Base-by-base conservation (phyloP, 2,888 invertebrate genomes). In the Amblyjoppa proteus region DNA sequence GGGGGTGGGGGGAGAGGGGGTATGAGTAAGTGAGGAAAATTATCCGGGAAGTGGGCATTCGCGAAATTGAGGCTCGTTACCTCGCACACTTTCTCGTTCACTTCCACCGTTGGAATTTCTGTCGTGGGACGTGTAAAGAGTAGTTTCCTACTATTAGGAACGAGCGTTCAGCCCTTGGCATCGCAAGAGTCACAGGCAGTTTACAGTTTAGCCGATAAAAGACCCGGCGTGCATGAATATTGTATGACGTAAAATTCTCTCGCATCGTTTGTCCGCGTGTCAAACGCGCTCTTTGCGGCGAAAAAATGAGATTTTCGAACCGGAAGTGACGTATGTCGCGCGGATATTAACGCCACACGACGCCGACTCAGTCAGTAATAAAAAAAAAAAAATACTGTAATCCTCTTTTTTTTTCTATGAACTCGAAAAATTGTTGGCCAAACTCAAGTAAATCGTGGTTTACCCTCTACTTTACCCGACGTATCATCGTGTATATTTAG, bases 41-140 rank as follows among this genome's bases (percentile, higher is more conserved):
- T 83, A 75, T 80, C 56, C 73, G 77, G 77, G 51, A 83, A 81
- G 71, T 69, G 58, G 77, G 71, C 68, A 84, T 78, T 51, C 73
- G 74, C 45, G 41, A 86, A 81, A 86, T 86, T 69, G 73, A 74
- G 69, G 77, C 86, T 81, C 83, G 86, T 86, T 86, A 86, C 61
- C 38, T 51, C 68, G 13, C 69, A 45, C 34, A 28, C 56, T 31
- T 28, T 64, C 69, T 70, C 69, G 9, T 73, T 81, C 78, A n/a
- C 81, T 64, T 64, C 58, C 25, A 7, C 69, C 70, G 31, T 66
- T 31, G 64, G 34, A 79, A 28, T 61, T 51, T 56, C 58, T 79
- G 28, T 51, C 13, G 45, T 20, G 45, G 64, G n/a, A 34, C 64
- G 64, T 34, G 64, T 64, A 64, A 64, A 64, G 64, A 64, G 34